Base-by-base conservation (phyloP, 2,797 vertebrate genomes). In the Sebastes aleutianus region DNA sequence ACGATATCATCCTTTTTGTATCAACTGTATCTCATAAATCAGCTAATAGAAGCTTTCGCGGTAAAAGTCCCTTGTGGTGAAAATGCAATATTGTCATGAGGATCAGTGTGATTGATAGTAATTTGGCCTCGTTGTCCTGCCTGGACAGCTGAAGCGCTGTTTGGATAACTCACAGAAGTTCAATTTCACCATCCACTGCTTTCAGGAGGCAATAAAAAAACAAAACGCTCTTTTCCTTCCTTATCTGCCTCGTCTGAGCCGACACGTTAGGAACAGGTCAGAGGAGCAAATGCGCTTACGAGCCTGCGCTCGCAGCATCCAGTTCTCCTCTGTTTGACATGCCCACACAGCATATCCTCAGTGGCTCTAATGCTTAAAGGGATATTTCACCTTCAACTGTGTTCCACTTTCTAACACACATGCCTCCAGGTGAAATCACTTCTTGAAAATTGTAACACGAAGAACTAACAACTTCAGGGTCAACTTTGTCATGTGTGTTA, bases 171-270 rank as follows among this genome's bases (percentile, higher is more conserved):
- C 9, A 16, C 27, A 80, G 58, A 71, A 76, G 74, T 80, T 80
- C 26, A 82, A 76, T 90, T 87, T 81, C 81, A 85, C 77, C 82
- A 54, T 71, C 71, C 72, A 58, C 4, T 74, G 70, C 74, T 81
- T 86, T 79, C 59, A 63, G 70, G 58, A 57, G 24, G 2, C 61
- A 24, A 59, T 31, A 47, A 26, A 61, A 54, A 65, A 54, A 65
- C 70, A 79, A 26, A 29, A 16, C 11, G 1, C 22, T 66, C 20
- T 39, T 61, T 75, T 78, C 54, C 47, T 73, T 84, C 54, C 57
- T 85, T 70, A 74, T 87, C 78, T 57, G 70, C 27, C 39, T n/a
- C 1, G 31, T 74, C 65, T 78, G 73, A 73, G 64, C 34, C 11
- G 47, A 74, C 67, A 76, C 70, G 76, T 77, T 54, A 86, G 66